These are phyloP conservation scores for Trilocha varians DNA, from an alignment of 2,888 invertebrate species.

Conservation along the genomic window DNA sequence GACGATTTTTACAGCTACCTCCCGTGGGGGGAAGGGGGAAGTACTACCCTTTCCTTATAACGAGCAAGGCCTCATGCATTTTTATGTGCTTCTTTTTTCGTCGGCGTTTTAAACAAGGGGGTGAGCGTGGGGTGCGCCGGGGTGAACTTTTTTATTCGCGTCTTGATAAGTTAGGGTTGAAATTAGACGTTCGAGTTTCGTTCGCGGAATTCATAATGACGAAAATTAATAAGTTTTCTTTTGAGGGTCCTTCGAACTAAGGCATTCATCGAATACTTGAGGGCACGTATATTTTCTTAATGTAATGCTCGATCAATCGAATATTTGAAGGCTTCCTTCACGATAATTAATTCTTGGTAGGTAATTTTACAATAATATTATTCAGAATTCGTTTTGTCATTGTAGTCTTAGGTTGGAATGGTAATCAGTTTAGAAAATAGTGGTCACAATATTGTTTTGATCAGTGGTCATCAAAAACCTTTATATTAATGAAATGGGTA, in stretches of 20 bases:
- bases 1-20: constrained; percentile 74
- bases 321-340: neutral
- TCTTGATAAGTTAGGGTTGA: constrained; percentile 76
- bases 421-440: neutral
- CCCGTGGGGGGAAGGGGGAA: constrained; percentile 50
- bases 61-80: constrained; percentile 76
- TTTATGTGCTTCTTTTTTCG: constrained; percentile 76
- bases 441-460: neutral
- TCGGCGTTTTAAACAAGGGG: constrained; percentile 75
- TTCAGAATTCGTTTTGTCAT: too few species aligned
- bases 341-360: too few species aligned
- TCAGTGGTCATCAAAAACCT: too few species aligned
- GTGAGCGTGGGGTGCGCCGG: constrained; percentile 63
- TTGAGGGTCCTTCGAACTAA: constrained; percentile 57
- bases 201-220: constrained; percentile 74
- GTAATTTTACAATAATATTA: too few species aligned
- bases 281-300: constrained; percentile 7
- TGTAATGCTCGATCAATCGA: neutral
- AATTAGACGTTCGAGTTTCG: constrained; percentile 74
- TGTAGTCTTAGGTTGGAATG: too few species aligned
- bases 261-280: constrained; percentile 36
- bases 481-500: too few species aligned
- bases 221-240: constrained; percentile 74
- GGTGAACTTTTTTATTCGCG: constrained; percentile 74
- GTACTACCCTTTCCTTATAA: constrained; percentile 74